phyloP scores from a whole-genome alignment of 2,113 vertebrate genomes.

The Channa maculata region DNA sequence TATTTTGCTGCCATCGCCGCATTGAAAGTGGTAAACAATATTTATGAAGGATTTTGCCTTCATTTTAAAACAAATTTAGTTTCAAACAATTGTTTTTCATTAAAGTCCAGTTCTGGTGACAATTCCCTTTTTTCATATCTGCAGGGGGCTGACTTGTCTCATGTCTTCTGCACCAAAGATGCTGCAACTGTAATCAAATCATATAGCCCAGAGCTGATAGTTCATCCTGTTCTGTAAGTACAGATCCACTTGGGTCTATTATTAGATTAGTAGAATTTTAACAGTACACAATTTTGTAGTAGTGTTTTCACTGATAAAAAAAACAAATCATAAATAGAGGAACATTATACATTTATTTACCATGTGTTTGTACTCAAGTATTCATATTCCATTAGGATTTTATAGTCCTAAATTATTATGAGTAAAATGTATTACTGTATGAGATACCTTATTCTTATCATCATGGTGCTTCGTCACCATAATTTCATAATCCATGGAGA shows the following conservation, averaged over 20 bases:
- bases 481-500: background rate
- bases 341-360: background rate
- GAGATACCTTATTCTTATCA: no score
- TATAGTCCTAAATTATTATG: no score
- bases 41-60: background rate
- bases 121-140: constrained; percentile 23
- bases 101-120: background rate
- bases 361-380: no score
- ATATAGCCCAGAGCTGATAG: constrained; percentile 97
- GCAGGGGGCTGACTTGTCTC: constrained; percentile 96
- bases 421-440: no score
- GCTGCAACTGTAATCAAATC: constrained; percentile 96
- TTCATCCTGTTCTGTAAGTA: constrained; percentile 98
- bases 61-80: background rate
- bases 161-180: constrained; percentile 97
- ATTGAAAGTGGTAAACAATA: constrained; percentile 93
- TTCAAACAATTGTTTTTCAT: background rate
- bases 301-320: no score
- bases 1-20: constrained; percentile 98
- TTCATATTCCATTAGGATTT: no score
- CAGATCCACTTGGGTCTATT: constrained; percentile 14
- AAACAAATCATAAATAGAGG: background rate
- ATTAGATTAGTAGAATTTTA: no score
- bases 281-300: no score
- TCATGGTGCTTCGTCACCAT: background rate